phyloP scores from a whole-genome alignment of 2,113 vertebrate species.

The Stercorarius parasiticus region DNA sequence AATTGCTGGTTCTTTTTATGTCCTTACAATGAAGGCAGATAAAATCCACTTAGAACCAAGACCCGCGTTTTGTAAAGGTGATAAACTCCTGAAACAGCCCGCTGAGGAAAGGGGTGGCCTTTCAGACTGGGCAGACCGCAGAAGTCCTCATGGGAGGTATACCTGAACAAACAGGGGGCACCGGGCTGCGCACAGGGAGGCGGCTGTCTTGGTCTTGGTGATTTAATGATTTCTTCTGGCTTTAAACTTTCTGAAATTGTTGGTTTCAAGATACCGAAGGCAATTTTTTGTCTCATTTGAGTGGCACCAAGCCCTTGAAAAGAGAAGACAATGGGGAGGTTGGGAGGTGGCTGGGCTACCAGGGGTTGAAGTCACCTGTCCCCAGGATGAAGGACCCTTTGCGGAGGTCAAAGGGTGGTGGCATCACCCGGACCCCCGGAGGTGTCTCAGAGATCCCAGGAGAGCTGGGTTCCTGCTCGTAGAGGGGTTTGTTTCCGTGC shows the following conservation, averaged over 20 bases:
- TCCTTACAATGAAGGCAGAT: slow-evolving; percentile 48
- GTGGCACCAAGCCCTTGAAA: not conserved
- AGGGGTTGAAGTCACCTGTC: not conserved
- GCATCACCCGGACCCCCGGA: not conserved
- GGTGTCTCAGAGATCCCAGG: not conserved
- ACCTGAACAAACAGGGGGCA: not conserved
- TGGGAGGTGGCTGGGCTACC: not conserved
- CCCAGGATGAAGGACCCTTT: not conserved
- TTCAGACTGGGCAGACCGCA: not conserved
- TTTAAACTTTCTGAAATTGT: accelerated
- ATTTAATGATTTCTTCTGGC: not conserved
- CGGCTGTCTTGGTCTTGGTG: not conserved
- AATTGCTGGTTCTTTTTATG: slow-evolving; percentile 47
- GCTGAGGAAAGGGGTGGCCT: not conserved
- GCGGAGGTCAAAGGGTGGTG: not conserved
- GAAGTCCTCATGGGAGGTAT: not conserved
- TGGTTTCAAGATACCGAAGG: not conserved
- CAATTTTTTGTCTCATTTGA: not conserved
- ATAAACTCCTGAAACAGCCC: slow-evolving; percentile 1
- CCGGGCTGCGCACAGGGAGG: accelerated
- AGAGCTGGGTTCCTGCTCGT: not conserved
- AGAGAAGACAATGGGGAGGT: not conserved
- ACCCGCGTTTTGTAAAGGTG: not conserved
- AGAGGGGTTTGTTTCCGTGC: not conserved
- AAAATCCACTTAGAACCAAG: slow-evolving; percentile 47